These are phyloP conservation scores for Phylloscopus collybita DNA, from an alignment of 2,797 vertebrate species.

Conservation along the genomic window DNA sequence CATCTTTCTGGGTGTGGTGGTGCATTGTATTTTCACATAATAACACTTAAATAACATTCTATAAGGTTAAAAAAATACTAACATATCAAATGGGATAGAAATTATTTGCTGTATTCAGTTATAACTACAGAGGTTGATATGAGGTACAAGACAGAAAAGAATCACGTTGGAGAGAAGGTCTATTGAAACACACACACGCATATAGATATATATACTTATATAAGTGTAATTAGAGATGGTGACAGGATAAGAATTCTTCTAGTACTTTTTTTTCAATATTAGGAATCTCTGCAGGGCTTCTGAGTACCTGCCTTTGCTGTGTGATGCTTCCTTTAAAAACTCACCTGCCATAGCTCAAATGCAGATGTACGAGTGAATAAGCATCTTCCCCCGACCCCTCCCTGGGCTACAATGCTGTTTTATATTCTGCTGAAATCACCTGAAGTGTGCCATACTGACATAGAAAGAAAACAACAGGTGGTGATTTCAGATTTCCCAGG, in stretches of 20 bases:
- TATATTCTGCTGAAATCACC: slow-evolving; percentile 58
- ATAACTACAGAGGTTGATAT: background rate
- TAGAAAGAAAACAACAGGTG: slow-evolving; percentile 73
- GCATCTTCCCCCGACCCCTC: background rate
- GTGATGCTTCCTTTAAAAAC: background rate
- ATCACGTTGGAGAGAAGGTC: background rate
- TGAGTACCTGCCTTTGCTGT: background rate
- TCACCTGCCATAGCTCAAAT: background rate
- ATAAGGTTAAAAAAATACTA: background rate
- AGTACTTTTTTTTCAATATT: background rate
- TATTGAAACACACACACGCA: background rate
- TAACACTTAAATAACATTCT: background rate
- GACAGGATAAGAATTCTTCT: background rate
- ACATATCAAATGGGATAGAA: background rate
- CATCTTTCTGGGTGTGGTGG: accelerated
- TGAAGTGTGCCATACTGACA: slow-evolving; percentile 45
- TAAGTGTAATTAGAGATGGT: background rate
- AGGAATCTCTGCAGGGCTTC: background rate
- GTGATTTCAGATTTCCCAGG: slow-evolving; percentile 72
- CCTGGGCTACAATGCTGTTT: slow-evolving; percentile 18
- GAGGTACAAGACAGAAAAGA: background rate
- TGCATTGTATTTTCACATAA: background rate
- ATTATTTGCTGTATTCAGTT: background rate
- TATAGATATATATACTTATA: accelerated
- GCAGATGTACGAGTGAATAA: background rate